Base-by-base conservation (phyloP, 2,888 invertebrate genomes). In the Xanthia icteritia region DNA sequence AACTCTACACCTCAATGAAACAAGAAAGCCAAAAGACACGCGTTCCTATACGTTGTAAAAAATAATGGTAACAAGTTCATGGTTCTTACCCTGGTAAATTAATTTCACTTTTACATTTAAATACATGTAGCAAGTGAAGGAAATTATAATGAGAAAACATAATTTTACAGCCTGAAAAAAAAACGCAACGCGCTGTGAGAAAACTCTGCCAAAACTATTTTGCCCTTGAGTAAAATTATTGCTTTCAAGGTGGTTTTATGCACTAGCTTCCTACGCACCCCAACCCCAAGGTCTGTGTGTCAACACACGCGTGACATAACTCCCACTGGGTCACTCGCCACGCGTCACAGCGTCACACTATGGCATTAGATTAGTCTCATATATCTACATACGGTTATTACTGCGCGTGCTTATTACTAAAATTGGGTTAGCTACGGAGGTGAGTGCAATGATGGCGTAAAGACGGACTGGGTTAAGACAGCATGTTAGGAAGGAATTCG, bases 251-350 rank as follows among this genome's bases (percentile, higher is more conserved):
- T n/a, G 5, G 1, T 27, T 2, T 15, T 15, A n/a, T 48, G 5
- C n/a, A 27, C 20, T 20, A n/a, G 15, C 60, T 70, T 17, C 61
- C 3, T 45, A 45, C 23, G 5, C 60, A 65, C 63, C 76, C 42
- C 27, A 60, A 54, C 13, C 11, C n/a, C 78, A 77, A 79, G 83
- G 85, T 66, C 86, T 42, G 8, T 36, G 23, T 81, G 65, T 39
- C 83, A 72, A 77, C 79, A 81, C 51, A 68, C 54, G 66, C 83
- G 31, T 84, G 82, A 84, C 82, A 86, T 84, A 82, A 82, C 70
- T 4, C 23, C 31, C 13, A 74, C 75, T 81, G 80, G 86, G 86
- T 85, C 83, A 84, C 71, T 72, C 90, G 88, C 81, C 81, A 90
- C 86, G 90, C 83, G 71, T 69, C 82, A 67, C 65, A 73, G 85